Base-by-base conservation (phyloP, 92 coral and sea anemone genomes). In the Parazoanthus atlanticus region DNA sequence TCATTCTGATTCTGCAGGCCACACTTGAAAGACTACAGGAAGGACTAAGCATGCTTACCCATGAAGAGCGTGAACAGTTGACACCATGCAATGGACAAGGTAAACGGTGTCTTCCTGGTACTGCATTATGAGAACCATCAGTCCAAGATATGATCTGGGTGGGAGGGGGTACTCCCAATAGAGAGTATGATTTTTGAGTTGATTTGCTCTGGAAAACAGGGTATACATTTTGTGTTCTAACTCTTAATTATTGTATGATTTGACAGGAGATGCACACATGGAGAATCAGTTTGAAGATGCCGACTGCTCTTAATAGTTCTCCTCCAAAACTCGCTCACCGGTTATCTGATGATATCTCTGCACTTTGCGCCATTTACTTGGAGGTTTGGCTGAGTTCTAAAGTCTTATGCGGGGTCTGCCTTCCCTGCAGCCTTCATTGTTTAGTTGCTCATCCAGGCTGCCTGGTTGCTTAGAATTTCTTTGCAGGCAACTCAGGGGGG, bases 221-320 rank as follows among this genome's bases (percentile, higher is more conserved):
- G 16, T 49, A 80, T 13, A 2, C 0, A n/a, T 17, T 36, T 82
- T 25, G 21, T 33, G 3, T 38, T 66, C 61, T 67, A 25, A 67
- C 13, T 67, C 15, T 52, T 52, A 15, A 13, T 16, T 52, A 16
- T 82, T 21, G 2, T 67, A 10, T 84, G 46, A 6, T 8, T 73
- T 89, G 46, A 29, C 74, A 91, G 89, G 77, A 85, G 94, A 95
- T 74, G 89, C 69, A 11, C 92, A 95, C 32, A 90, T 88, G 91
- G 93, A 89, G 21, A 94, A 87, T 31, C 98, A 95, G 95, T 95
- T 95, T 93, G 98, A 95, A 34, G 98, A 93, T 92, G 98, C 95
- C 0, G 87, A 84, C 38, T 19, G 28, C 28, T 46, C 38, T 28
- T 69, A 46, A 46, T 25, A 23, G 0, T 13, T 84, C 36, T 29